A percentile compares a stretch with the other conserved stretches of the same genome.
Evolutionary conservation across 2,888 invertebrate genomes (phyloP).

Genomic region (Lampropteryx suffumata): DNA sequence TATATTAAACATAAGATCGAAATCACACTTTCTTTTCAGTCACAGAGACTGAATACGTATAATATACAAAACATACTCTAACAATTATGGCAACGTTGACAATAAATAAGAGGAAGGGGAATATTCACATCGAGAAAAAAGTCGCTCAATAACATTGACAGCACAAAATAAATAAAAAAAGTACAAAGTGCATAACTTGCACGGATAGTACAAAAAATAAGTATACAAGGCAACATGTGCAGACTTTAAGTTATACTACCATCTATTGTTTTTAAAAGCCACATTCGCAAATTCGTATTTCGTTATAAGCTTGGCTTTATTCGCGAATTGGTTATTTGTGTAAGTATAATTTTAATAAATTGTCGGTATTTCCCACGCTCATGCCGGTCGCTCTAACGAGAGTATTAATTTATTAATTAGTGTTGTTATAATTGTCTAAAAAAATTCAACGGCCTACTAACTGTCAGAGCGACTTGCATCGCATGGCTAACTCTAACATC

Average conservation of each 20-base stretch:
- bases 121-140: conserved; percentile 71
- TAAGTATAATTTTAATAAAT: conserved; percentile 65
- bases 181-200: conserved; percentile 62
- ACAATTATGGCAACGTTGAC: conserved; percentile 82
- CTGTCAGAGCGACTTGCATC: conserved; percentile 55
- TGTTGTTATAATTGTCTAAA: conserved; percentile 7
- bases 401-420: conserved; percentile 31
- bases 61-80: conserved; percentile 77
- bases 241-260: conserved; percentile 80
- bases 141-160: conserved; percentile 57
- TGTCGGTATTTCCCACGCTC: conserved; percentile 53
- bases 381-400: conserved; percentile 50
- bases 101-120: conserved; percentile 75
- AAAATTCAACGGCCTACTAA: conserved; percentile 4
- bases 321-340: conserved; percentile 75
- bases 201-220: conserved; percentile 71
- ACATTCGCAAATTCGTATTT: conserved; percentile 66
- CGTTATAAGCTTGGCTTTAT: conserved; percentile 74
- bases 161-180: conserved; percentile 69
- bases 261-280: conserved; percentile 74
- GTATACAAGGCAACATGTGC: conserved; percentile 82
- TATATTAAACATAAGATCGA: conserved; percentile 68
- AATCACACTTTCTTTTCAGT: conserved; percentile 67
- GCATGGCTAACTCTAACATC: conserved; percentile 36
- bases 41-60: conserved; percentile 75